Evolutionary conservation across 2,888 invertebrate species (phyloP).

Genomic region (Melieria omissa): DNA sequence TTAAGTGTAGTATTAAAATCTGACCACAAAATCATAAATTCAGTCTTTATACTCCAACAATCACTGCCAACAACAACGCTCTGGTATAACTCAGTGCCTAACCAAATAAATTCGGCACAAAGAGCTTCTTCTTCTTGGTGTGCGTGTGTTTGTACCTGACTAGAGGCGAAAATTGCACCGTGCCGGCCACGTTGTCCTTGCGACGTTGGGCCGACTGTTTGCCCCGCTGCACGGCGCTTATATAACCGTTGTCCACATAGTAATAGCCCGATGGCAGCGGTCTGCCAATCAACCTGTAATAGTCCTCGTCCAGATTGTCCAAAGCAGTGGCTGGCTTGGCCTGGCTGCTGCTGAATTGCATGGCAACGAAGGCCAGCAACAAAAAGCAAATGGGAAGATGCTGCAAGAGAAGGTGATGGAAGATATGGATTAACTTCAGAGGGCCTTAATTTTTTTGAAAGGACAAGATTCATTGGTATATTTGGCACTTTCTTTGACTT

Average conservation of each 20-base stretch:
- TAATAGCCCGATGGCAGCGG: slow-evolving; percentile 49
- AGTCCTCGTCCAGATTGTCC: neutral
- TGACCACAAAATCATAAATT: too few species aligned
- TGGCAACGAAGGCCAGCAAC: neutral
- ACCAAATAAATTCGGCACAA: slow-evolving; percentile 62
- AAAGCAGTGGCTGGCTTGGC: neutral
- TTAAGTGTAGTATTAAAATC: too few species aligned
- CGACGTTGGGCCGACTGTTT: slow-evolving; percentile 11
- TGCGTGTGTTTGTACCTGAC: slow-evolving; percentile 52
- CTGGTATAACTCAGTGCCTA: slow-evolving; percentile 33
- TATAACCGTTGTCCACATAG: slow-evolving; percentile 55
- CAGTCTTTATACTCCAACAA: too few species aligned
- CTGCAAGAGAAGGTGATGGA: neutral
- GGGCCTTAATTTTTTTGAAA: too few species aligned
- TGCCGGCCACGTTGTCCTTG: slow-evolving; percentile 13
- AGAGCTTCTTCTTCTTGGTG: slow-evolving; percentile 62
- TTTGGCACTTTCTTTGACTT: too few species aligned
- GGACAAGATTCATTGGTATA: too few species aligned
- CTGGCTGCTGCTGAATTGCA: neutral
- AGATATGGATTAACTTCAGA: too few species aligned
- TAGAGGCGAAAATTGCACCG: slow-evolving; percentile 50
- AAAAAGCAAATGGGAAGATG: neutral
- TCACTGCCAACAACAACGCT: too few species aligned
- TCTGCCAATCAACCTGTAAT: neutral
- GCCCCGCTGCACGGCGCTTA: slow-evolving; percentile 48